phyloP scores from a whole-genome alignment of 2,888 invertebrate species.

The Aleiodes testaceus region DNA sequence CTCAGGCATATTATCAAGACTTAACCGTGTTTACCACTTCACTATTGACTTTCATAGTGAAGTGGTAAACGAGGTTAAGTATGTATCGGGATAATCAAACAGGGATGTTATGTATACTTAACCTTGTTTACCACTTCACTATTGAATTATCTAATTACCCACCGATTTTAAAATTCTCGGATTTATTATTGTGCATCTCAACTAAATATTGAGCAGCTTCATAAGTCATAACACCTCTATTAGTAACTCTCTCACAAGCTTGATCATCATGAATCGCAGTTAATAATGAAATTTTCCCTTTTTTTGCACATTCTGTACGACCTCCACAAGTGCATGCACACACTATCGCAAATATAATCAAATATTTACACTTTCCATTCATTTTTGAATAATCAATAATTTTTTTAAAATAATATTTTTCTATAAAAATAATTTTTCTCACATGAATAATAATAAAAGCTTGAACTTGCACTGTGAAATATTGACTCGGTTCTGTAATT shows the following conservation, averaged over 20 bases:
- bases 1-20: no score
- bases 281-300: slow-evolving; percentile 61
- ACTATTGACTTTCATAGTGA: no score
- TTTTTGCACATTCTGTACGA: slow-evolving; percentile 60
- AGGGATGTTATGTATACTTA: no score
- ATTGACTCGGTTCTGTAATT: slow-evolving; percentile 60
- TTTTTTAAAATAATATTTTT: not conserved
- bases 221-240: slow-evolving; percentile 64
- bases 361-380: slow-evolving; percentile 47
- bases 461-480: not conserved
- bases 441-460: not conserved
- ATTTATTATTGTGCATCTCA: slow-evolving; percentile 64
- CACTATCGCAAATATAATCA: slow-evolving; percentile 56
- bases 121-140: no score
- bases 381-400: slow-evolving; percentile 29
- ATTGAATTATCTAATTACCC: no score
- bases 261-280: slow-evolving; percentile 66
- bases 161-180: slow-evolving; percentile 67
- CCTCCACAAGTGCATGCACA: slow-evolving; percentile 67
- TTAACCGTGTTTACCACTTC: no score
- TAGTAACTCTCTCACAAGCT: slow-evolving; percentile 60
- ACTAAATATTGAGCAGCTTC: slow-evolving; percentile 65
- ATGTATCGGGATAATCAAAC: no score
- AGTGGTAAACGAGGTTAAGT: no score
- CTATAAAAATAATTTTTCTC: not conserved